Base-by-base conservation (phyloP, 2,888 invertebrate genomes). In the Volucella inanis region DNA sequence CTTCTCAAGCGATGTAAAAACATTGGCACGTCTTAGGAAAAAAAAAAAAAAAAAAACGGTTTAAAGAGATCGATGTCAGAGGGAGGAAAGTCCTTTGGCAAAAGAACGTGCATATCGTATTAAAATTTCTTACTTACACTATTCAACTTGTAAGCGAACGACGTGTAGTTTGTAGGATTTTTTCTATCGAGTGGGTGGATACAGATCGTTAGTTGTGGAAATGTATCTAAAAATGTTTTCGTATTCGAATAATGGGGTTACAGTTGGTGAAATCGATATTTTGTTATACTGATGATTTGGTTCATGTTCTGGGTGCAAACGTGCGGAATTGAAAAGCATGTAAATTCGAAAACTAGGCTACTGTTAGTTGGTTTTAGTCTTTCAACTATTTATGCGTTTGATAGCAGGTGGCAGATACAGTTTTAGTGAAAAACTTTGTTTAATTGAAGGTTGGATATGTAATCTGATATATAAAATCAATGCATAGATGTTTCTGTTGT, bases 101-200 rank as follows among this genome's bases (percentile, higher is more conserved):
- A 15, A 11, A 47, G 43, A 41, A 81, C 85, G 85, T 85, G 85
- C 62, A 77, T 72, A 64, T 64, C 78, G 72, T 80, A 72, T 38
- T 67, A 52, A 81, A 80, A 68, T 81, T 81, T 81, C 85, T 77
- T 81, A 85, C 76, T 85, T 85, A 77, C 85, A 81, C 72, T 72
- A 31, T 31, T 45, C 41, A 72, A 81, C 68, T 79, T 81, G 68
- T 18, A 49, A 64, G n/a, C 55, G 50, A 50, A 52, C 11, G 47
- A 67, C 52, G 45, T 55, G 43, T 47, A 18, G 79, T 57, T 78
- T 54, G 59, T 77, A 14, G 41, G 18, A 11, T 22, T 10, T 45
- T 47, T 18, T 41, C 22, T 31, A 2, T 4, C 8, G 14, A 59
- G 39, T 57, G 45, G 22, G 9, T 45, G 55, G 55, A 31, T 57